Conservation (phyloP, 2,797 vertebrate species). For the Cichlasoma orientale region DNA sequence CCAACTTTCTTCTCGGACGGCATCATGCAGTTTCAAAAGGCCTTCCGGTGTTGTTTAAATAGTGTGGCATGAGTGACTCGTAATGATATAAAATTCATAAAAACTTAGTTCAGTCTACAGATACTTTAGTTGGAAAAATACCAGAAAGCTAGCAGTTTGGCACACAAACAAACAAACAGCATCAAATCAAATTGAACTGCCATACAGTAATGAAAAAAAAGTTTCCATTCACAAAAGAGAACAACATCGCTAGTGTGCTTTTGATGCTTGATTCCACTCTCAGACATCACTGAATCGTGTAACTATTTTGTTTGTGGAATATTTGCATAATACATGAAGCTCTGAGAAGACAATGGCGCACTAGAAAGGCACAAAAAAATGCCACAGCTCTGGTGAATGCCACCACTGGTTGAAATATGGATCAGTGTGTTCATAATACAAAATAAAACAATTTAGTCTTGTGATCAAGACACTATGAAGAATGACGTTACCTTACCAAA, state of each 20-base stretch:
- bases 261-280: constrained; percentile 1
- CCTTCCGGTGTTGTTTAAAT: neutral
- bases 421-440: neutral
- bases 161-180: neutral
- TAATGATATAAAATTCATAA: neutral
- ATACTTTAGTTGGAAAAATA: constrained; percentile 7
- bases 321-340: constrained; percentile 1
- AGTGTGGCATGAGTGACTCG: neutral
- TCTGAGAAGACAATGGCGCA: neutral
- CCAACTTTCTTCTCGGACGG: neutral
- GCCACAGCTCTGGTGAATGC: neutral
- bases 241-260: neutral
- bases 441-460: neutral
- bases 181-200: neutral
- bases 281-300: neutral
- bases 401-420: neutral
- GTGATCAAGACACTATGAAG: neutral
- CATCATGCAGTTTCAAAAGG: neutral
- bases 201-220: neutral
- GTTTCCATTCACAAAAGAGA: neutral
- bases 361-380: neutral
- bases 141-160: constrained; percentile 11
- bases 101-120: neutral
- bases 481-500: neutral
- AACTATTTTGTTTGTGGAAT: constrained; percentile 15